Base-by-base conservation (phyloP, 2,888 invertebrate genomes). In the Dascillus cervinus region DNA sequence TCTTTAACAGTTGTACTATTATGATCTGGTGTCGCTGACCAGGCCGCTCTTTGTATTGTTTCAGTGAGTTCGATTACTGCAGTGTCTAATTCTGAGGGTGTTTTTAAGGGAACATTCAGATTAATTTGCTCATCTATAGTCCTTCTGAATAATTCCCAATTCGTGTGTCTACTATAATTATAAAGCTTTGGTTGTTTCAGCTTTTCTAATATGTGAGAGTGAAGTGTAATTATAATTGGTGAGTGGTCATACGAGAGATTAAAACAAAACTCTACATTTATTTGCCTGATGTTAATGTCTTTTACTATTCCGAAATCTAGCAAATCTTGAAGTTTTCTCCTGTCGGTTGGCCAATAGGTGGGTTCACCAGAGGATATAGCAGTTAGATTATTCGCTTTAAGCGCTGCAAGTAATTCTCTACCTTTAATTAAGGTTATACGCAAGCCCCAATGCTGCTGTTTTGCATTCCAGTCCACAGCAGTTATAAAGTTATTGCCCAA, bases 401-500 rank as follows among this genome's bases (percentile, higher is more conserved):
- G n/a, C 13, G 11, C 8, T 6, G 24, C 23, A 11, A 8, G 11
- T 8, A 23, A 12, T 12, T 9, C 13, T 11, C 11, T 24, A 11
- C 24, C 6, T 24, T 24, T 10, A 12, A 13, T 11, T 11, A 11
- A 5, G 11, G 24, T 24, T 11, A 11, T 3, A 2, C 31, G 8
- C 3, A 21, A 31, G 10, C 25, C 31, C 24, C 31, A 31, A 3
- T 25, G 8, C 25, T 31, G 24, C n/a, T 24, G 31, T 12, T 31
- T 25, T 12, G 31, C 14, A 9, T 25, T 31, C 13, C 13, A 19
- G 10, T 13, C 25, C 10, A 13, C 25, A 3, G 10, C 25, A 5
- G 25, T 4, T n/a, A 24, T 24, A 22, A 22, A 23, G 15, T 11
- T 22, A 11, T 23, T 23, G 4, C 23, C 29, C 6, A 29, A 11